A percentile compares a stretch with the other conserved stretches of the same genome.
phyloP scores from a whole-genome alignment of 1,140 invertebrate species.

The Penaeus vannamei region DNA sequence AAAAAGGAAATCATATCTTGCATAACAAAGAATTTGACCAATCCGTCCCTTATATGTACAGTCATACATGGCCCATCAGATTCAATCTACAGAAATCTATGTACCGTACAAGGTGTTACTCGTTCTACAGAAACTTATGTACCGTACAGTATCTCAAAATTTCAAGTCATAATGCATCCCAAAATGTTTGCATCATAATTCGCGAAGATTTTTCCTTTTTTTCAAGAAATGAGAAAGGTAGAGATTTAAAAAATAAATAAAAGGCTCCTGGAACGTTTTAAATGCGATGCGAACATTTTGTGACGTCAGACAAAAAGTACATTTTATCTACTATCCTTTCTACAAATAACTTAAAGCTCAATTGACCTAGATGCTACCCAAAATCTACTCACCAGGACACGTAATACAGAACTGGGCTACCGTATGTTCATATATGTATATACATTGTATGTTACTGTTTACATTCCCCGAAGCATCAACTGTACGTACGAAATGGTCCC shows the following conservation, averaged over 20 bases:
- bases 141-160: conserved; percentile 24
- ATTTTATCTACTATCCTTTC: not conserved
- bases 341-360: conserved; percentile 23
- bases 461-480: conserved; percentile 17
- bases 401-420: conserved; percentile 33
- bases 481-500: conserved; percentile 14
- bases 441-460: not conserved
- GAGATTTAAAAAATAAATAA: too few species aligned
- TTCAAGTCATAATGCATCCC: conserved; percentile 19
- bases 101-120: conserved; percentile 11
- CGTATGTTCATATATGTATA: not conserved
- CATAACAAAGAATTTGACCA: conserved; percentile 26
- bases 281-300: conserved; percentile 18
- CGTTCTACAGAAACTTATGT: conserved; percentile 29
- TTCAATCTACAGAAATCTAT: conserved; percentile 30
- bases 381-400: conserved; percentile 50
- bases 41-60: conserved; percentile 28
- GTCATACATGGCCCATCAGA: not conserved
- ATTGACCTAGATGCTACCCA: conserved; percentile 31
- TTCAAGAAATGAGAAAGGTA: too few species aligned
- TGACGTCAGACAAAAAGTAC: not conserved
- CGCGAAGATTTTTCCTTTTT: not conserved
- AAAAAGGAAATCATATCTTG: too few species aligned
- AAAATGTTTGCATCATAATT: conserved; percentile 1
- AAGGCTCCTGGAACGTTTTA: not conserved